Evolutionary conservation across 1,140 invertebrate species (phyloP).

Genomic region (Danaus plexippus): DNA sequence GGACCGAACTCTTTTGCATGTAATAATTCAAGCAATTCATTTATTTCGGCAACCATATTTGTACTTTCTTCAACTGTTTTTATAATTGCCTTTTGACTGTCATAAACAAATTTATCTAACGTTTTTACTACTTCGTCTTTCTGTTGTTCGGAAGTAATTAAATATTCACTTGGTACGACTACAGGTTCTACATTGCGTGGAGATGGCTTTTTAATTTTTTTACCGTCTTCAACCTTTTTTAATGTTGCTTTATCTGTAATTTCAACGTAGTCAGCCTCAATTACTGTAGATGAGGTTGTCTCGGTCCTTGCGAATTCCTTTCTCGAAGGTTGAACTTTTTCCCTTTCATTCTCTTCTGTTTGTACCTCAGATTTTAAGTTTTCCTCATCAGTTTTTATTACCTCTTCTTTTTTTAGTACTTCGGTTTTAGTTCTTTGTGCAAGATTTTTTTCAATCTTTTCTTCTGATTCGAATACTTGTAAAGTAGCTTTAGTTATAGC

Average conservation of each 20-base stretch:
- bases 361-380: conserved; percentile 7
- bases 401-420: conserved; percentile 23
- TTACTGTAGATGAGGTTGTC: conserved; percentile 48
- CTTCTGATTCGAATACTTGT: conserved; percentile 37
- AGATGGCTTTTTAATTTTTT: conserved; percentile 36
- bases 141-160: conserved; percentile 73
- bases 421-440: conserved; percentile 32
- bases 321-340: conserved; percentile 25
- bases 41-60: conserved; percentile 78
- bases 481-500: conserved; percentile 86
- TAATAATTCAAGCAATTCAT: conserved; percentile 80
- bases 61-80: conserved; percentile 73
- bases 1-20: conserved; percentile 84
- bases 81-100: conserved; percentile 73
- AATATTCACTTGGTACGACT: conserved; percentile 72
- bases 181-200: conserved; percentile 69
- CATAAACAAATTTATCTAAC: conserved; percentile 72
- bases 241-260: conserved; percentile 75
- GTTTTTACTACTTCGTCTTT: conserved; percentile 73
- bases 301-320: conserved; percentile 49
- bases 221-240: conserved; percentile 74
- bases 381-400: conserved; percentile 26
- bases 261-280: conserved; percentile 73
- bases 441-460: conserved; percentile 22
- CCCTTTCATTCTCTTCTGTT: conserved; percentile 29